A percentile compares a stretch with the other conserved stretches of the same genome.
phyloP scores from a whole-genome alignment of 2,888 invertebrate species.

The Lydus trimaculatus region DNA sequence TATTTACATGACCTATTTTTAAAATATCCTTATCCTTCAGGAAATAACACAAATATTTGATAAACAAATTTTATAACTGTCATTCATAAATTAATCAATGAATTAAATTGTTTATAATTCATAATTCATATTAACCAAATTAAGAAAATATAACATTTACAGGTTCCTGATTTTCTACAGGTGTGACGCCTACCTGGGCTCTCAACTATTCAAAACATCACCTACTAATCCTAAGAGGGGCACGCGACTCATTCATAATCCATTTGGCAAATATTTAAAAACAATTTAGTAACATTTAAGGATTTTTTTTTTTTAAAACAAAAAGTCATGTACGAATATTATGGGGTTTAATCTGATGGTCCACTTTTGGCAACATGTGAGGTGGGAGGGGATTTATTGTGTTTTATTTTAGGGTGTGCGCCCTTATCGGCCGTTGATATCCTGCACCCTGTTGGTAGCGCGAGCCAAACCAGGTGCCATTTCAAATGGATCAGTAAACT shows the following conservation, averaged over 20 bases:
- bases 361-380: slow-evolving; percentile 16
- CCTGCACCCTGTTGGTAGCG: slow-evolving; percentile 38
- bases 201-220: slow-evolving; percentile 25
- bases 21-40: slow-evolving; percentile 2
- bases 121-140: background rate
- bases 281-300: too few relatives aligned
- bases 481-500: slow-evolving; percentile 33
- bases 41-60: slow-evolving; percentile 1
- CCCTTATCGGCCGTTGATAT: slow-evolving; percentile 43
- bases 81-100: background rate
- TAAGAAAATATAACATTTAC: slow-evolving; percentile 18
- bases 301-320: too few relatives aligned
- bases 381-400: slow-evolving; percentile 19
- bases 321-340: too few relatives aligned
- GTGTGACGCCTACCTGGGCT: slow-evolving; percentile 34
- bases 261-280: background rate
- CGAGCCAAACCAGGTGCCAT: slow-evolving; percentile 41
- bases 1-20: slow-evolving; percentile 2
- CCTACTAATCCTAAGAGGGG: slow-evolving; percentile 32
- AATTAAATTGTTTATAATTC: background rate
- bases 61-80: background rate
- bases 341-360: background rate
- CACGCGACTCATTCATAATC: slow-evolving; percentile 24
- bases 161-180: slow-evolving; percentile 27
- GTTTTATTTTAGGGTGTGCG: slow-evolving; percentile 36